A percentile compares a stretch with the other conserved stretches of the same genome.
Evolutionary conservation across 2,113 vertebrate species (phyloP).

Genomic region (Muscicapa adusta): DNA sequence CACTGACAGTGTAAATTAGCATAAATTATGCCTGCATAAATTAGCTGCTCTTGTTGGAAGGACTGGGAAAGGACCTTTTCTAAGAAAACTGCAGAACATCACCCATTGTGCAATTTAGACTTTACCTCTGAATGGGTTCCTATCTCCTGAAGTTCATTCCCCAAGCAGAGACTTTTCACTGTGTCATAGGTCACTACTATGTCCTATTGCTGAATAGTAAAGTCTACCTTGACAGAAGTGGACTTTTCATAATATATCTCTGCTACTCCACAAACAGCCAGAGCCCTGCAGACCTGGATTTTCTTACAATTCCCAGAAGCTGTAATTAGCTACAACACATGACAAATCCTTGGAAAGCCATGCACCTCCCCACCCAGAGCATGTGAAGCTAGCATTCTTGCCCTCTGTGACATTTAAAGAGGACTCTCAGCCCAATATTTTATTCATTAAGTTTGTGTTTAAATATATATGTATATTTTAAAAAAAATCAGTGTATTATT

Average conservation of each 20-base stretch:
- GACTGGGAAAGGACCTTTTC: background rate
- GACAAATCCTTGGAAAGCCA: conserved; percentile 16
- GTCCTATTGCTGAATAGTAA: background rate
- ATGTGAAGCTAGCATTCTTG: background rate
- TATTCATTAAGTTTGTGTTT: conserved; percentile 3
- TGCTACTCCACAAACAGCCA: background rate
- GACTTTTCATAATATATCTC: background rate
- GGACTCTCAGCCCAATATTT: background rate
- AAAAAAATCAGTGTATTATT: background rate
- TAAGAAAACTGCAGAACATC: background rate
- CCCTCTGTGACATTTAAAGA: conserved; percentile 26
- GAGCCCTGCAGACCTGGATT: background rate
- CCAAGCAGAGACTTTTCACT: background rate
- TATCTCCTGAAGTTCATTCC: background rate
- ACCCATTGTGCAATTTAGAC: background rate
- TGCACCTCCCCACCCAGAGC: background rate
- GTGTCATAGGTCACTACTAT: background rate
- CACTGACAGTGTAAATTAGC: background rate
- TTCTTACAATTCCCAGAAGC: background rate
- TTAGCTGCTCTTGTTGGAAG: background rate
- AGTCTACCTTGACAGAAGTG: background rate
- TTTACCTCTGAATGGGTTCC: background rate
- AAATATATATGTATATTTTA: background rate
- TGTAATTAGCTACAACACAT: conserved; percentile 6
- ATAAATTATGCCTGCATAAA: background rate